A percentile compares a stretch with the other conserved stretches of the same genome.
These are phyloP conservation scores for Phaenicophaeus curvirostris DNA, from an alignment of 2,797 vertebrate species.

Conservation along the genomic window DNA sequence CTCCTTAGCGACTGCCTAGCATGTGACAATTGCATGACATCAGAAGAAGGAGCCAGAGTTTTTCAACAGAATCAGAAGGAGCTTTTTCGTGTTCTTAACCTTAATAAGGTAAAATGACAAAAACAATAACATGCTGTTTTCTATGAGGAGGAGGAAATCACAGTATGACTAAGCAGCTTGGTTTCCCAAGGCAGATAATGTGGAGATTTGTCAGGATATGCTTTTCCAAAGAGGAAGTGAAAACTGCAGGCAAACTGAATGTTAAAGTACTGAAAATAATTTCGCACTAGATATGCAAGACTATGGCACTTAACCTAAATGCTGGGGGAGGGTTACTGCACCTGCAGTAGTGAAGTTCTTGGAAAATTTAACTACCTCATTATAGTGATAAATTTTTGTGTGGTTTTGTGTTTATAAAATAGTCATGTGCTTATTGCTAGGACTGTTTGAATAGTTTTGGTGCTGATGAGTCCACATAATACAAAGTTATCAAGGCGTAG, in stretches of 20 bases:
- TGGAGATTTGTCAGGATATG: background rate
- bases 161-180: conserved; percentile 18
- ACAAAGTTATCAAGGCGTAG: background rate
- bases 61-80: conserved; percentile 90
- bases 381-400: background rate
- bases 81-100: conserved; percentile 84
- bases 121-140: background rate
- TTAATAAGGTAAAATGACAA: conserved; percentile 87
- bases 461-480: background rate
- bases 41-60: conserved; percentile 87
- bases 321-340: background rate
- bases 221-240: conserved; percentile 5
- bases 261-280: background rate
- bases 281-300: background rate
- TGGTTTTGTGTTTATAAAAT: background rate
- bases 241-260: background rate
- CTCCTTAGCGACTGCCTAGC: conserved; percentile 94
- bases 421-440: background rate
- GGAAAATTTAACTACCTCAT: background rate
- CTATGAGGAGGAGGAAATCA: background rate
- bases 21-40: conserved; percentile 90
- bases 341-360: background rate
- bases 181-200: background rate
- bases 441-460: background rate
- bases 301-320: background rate